phyloP scores from a whole-genome alignment of 2,113 vertebrate genomes.

The Odobenus rosmarus region DNA sequence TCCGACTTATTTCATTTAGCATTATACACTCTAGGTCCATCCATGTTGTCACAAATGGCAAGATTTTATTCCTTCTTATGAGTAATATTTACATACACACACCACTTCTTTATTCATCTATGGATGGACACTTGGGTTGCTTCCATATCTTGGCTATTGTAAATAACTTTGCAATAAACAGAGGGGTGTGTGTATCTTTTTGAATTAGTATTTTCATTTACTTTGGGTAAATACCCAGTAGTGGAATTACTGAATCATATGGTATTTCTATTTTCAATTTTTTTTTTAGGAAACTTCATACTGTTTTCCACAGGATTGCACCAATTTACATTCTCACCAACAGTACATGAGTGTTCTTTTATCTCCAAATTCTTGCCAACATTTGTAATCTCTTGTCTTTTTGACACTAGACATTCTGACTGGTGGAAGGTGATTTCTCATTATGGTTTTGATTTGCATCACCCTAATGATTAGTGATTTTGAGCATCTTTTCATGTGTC shows the following conservation, averaged over 20 bases:
- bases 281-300: not conserved
- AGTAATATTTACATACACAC: not conserved
- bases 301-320: not conserved
- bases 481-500: not conserved
- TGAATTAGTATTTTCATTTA: not conserved
- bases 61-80: not conserved
- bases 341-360: not conserved
- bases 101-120: not conserved
- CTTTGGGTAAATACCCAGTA: not conserved
- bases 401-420: not conserved
- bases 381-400: not conserved
- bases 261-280: not conserved
- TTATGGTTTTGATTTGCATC: not conserved
- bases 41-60: not conserved
- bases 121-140: not conserved
- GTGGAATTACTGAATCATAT: not conserved
- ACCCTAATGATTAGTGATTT: not conserved
- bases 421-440: not conserved
- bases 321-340: not conserved
- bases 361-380: not conserved
- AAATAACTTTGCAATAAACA: not conserved
- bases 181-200: not conserved
- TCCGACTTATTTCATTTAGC: not conserved
- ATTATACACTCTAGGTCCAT: not conserved
- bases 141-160: not conserved